phyloP scores from a whole-genome alignment of 2,113 vertebrate genomes.

The Gymnorhina tibicen region DNA sequence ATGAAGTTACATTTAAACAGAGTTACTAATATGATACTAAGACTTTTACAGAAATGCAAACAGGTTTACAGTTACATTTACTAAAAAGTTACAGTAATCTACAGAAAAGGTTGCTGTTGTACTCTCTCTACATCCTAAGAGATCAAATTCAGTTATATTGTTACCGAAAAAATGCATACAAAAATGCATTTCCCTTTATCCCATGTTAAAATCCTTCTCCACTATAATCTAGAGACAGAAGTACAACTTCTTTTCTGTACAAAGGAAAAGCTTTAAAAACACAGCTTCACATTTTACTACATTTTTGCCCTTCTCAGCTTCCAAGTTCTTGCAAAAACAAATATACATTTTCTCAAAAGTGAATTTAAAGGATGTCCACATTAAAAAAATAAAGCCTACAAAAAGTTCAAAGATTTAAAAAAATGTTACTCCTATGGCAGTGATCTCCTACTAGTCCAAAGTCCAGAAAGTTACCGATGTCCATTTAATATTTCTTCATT shows the following conservation, averaged over 20 bases:
- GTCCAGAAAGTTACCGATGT: conserved; percentile 69
- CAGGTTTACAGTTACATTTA: conserved; percentile 65
- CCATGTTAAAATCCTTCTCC: conserved; percentile 3
- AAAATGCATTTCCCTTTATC: conserved; percentile 51
- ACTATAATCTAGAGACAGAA: conserved; percentile 34
- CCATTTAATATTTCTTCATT: conserved; percentile 65
- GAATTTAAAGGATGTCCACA: conserved; percentile 78
- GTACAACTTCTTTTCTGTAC: conserved; percentile 71
- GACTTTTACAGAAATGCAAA: conserved; percentile 63
- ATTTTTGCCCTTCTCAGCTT: conserved; percentile 74
- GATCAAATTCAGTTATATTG: not conserved
- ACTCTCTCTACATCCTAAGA: conserved; percentile 34
- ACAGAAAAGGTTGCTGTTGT: conserved; percentile 66
- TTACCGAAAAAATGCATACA: conserved; percentile 56
- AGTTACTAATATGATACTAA: conserved; percentile 60
- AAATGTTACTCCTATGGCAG: conserved; percentile 78
- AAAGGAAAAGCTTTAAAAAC: conserved; percentile 73
- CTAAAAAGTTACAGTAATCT: conserved; percentile 70
- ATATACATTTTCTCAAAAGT: conserved; percentile 77
- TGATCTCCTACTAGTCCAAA: conserved; percentile 75
- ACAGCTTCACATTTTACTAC: conserved; percentile 79
- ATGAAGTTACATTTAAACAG: conserved; percentile 36
- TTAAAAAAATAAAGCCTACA: conserved; percentile 89
- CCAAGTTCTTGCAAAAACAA: conserved; percentile 74
- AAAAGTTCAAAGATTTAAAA: conserved; percentile 79